These are phyloP conservation scores for Catagonus wagneri DNA, from an alignment of 2,113 vertebrate genomes.

Conservation along the genomic window DNA sequence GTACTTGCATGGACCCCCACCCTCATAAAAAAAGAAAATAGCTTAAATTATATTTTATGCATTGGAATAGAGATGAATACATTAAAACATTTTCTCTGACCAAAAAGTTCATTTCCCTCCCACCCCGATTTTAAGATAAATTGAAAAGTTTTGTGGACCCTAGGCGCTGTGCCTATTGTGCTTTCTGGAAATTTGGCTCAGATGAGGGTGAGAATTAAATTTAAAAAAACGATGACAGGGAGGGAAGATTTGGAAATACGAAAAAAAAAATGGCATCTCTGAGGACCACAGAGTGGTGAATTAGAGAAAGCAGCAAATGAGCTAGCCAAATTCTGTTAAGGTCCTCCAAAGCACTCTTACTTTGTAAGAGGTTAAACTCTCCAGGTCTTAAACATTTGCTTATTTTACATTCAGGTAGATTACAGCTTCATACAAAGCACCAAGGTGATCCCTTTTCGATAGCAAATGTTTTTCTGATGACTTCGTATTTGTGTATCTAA, in stretches of 20 bases:
- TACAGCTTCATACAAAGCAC: neutral
- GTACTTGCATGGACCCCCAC: neutral
- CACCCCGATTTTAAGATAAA: constrained; percentile 25
- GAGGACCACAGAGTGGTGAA: neutral
- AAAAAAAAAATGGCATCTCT: neutral
- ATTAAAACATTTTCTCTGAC: neutral
- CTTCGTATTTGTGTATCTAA: neutral
- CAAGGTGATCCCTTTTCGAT: neutral
- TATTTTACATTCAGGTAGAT: neutral
- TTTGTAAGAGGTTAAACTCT: constrained; percentile 14
- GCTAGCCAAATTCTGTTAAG: neutral
- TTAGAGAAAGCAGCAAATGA: neutral
- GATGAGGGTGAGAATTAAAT: neutral
- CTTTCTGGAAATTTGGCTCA: neutral
- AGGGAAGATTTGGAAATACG: neutral
- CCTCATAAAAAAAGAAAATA: neutral
- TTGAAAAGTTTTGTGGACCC: neutral
- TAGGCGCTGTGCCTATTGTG: neutral
- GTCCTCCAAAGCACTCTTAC: neutral
- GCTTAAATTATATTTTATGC: neutral
- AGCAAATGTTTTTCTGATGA: constrained; percentile 49
- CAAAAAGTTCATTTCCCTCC: neutral
- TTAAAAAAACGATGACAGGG: neutral
- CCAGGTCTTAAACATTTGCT: neutral
- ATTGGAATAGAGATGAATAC: neutral